These are phyloP conservation scores for Sciaenops ocellatus DNA, from an alignment of 2,797 vertebrate species.

Conservation along the genomic window DNA sequence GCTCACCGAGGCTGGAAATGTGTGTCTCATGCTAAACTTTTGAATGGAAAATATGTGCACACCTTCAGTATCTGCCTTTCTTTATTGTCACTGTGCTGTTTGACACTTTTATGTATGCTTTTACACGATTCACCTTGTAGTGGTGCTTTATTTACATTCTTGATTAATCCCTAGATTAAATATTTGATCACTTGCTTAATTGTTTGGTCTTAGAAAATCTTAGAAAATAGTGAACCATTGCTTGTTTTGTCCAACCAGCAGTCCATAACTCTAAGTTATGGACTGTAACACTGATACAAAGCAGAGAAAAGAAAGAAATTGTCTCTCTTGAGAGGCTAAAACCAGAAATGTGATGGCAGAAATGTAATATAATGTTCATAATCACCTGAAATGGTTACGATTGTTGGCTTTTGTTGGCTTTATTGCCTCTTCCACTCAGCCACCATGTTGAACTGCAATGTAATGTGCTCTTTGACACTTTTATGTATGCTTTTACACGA, in stretches of 20 bases:
- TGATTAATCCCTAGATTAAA: too few species aligned
- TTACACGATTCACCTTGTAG: too few species aligned
- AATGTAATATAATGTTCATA: too few species aligned
- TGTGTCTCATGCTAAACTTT: slow-evolving; percentile 25
- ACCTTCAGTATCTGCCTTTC: neutral
- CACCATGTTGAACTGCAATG: too few species aligned
- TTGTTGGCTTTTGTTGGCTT: too few species aligned
- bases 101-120: neutral
- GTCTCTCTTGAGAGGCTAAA: too few species aligned
- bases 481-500: neutral
- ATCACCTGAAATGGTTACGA: too few species aligned
- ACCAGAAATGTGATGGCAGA: too few species aligned
- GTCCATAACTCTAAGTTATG: neutral
- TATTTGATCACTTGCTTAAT: neutral
- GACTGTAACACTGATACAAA: neutral
- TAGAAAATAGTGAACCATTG: neutral
- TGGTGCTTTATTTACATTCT: neutral
- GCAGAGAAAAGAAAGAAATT: neutral
- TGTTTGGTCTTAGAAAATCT: neutral
- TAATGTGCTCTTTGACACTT: neutral
- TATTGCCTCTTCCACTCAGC: too few species aligned
- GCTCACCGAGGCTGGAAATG: neutral
- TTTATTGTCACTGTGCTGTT: too few species aligned
- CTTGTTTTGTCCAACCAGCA: neutral
- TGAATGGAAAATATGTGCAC: slow-evolving; percentile 8